Percentiles rank a stretch among this genome's conserved stretches.
phyloP scores from a whole-genome alignment of 1,140 invertebrate genomes.

The Archivesica marissinica region DNA sequence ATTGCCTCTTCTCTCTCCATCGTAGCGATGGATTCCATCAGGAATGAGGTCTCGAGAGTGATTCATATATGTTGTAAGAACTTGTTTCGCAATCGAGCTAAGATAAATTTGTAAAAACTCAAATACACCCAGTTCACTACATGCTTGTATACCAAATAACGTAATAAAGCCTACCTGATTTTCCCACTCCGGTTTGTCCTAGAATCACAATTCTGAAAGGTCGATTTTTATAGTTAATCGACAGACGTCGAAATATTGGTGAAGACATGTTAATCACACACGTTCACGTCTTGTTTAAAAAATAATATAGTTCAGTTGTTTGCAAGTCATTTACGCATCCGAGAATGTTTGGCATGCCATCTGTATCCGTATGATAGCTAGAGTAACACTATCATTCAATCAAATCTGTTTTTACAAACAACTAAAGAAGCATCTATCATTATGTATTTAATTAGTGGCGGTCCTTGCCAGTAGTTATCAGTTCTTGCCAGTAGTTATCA shows the following conservation, averaged over 20 bases:
- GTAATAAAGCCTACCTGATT: slow-evolving; percentile 73
- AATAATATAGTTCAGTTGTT: not conserved
- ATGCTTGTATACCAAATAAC: no score
- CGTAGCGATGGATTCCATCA: no score
- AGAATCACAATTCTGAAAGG: slow-evolving; percentile 70
- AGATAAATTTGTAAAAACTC: no score
- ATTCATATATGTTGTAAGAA: no score
- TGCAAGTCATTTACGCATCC: not conserved
- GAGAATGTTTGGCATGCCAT: not conserved
- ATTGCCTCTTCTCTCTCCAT: no score
- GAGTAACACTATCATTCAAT: not conserved
- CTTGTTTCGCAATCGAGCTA: no score
- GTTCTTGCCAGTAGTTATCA: not conserved
- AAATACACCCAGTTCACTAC: no score
- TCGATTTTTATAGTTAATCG: slow-evolving; percentile 56
- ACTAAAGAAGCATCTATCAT: not conserved
- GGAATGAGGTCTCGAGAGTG: no score
- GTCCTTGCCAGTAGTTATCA: slow-evolving; percentile 16
- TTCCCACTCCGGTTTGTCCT: slow-evolving; percentile 71
- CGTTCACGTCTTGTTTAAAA: not conserved
- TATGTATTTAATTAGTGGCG: not conserved
- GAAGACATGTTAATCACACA: slow-evolving; percentile 41
- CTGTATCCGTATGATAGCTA: not conserved
- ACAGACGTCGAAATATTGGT: slow-evolving; percentile 62
- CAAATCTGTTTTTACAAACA: not conserved